Evolutionary conservation across 2,888 invertebrate species (phyloP).

Genomic region (Stenolophus ochropezus): DNA sequence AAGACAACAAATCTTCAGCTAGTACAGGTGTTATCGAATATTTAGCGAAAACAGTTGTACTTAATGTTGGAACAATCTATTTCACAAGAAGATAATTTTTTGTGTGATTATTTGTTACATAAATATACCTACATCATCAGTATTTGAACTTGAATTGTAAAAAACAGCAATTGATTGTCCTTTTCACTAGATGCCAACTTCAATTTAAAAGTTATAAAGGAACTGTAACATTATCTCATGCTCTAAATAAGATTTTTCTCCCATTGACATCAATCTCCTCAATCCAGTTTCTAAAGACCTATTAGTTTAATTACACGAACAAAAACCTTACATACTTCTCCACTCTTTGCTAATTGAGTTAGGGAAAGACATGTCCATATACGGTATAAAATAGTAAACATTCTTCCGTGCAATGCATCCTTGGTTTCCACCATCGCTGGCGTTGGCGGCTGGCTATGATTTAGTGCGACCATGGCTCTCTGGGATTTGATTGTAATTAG

Average conservation of each 20-base stretch:
- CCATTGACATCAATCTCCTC: not conserved
- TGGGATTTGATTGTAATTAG: conserved; percentile 28
- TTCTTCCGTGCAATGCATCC: conserved; percentile 17
- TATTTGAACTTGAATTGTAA: no score
- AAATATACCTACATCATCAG: no score
- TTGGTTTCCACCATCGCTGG: not conserved
- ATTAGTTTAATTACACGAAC: not conserved
- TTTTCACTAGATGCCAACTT: no score
- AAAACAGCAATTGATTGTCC: no score
- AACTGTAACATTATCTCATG: not conserved
- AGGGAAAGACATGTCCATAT: not conserved
- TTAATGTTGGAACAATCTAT: no score
- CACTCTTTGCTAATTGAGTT: conserved; percentile 1
- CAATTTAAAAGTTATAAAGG: not conserved
- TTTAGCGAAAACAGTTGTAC: no score
- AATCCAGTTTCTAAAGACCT: not conserved
- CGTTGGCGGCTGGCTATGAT: conserved; percentile 8
- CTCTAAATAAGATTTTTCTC: not conserved
- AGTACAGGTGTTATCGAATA: no score
- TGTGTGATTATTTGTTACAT: no score
- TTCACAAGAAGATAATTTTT: no score
- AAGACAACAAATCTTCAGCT: no score
- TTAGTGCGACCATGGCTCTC: conserved; percentile 11
- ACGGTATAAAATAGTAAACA: conserved; percentile 29
- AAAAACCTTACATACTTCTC: not conserved